A percentile compares a stretch with the other conserved stretches of the same genome.
These are phyloP conservation scores for Brachionus manjavacas DNA, from an alignment of 1,140 invertebrate genomes.

Conservation along the genomic window DNA sequence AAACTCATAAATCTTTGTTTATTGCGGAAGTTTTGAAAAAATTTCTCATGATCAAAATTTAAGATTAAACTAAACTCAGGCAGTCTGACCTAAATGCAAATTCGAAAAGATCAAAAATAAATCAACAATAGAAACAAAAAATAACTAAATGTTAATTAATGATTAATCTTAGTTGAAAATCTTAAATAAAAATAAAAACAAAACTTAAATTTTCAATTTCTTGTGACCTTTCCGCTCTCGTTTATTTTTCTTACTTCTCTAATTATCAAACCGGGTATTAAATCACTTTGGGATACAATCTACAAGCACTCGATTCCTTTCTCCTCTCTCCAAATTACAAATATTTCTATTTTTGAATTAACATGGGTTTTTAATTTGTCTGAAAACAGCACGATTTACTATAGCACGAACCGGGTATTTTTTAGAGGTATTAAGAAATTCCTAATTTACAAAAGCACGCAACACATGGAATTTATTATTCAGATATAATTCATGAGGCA, in stretches of 20 bases:
- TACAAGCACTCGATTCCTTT: background rate
- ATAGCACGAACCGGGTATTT: background rate
- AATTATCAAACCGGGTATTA: background rate
- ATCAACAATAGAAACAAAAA: constrained; percentile 7
- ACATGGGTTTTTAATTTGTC: background rate
- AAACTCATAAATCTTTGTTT: background rate
- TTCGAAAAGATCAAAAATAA: background rate
- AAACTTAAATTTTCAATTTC: background rate
- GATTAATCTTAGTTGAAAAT: constrained; percentile 20
- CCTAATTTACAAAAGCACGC: background rate
- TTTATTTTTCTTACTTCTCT: background rate
- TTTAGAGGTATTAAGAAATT: background rate
- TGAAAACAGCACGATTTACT: background rate
- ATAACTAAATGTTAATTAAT: constrained; percentile 30
- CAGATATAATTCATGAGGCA: background rate
- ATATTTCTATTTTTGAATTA: background rate
- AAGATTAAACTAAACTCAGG: background rate
- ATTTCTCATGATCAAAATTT: background rate
- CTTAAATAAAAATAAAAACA: background rate
- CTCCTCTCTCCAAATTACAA: background rate
- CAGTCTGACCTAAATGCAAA: background rate
- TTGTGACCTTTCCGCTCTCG: background rate
- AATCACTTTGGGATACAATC: background rate
- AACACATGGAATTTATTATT: background rate
- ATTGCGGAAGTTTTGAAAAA: background rate